These are phyloP conservation scores for Dromius quadrimaculatus DNA, from an alignment of 2,888 invertebrate genomes.

Conservation along the genomic window DNA sequence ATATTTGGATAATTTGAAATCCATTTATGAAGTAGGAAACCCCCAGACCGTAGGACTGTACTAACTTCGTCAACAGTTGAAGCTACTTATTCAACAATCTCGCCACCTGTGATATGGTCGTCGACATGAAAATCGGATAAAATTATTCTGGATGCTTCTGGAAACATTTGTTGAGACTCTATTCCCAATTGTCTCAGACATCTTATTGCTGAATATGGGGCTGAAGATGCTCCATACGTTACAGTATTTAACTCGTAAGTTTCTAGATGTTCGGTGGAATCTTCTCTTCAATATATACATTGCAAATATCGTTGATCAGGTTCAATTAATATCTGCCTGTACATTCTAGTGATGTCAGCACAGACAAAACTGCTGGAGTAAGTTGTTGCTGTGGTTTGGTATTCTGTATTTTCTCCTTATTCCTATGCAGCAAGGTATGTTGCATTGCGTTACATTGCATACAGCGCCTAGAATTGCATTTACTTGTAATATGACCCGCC, in stretches of 20 bases:
- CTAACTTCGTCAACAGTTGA: background rate
- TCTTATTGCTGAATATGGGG: too few relatives aligned
- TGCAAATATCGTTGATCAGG: too few relatives aligned
- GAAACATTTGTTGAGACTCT: too few relatives aligned
- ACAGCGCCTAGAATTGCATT: background rate
- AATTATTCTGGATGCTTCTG: background rate
- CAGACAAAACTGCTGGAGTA: background rate
- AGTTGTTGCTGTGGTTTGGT: background rate
- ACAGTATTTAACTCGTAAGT: too few relatives aligned
- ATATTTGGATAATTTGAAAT: background rate
- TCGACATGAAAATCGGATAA: background rate
- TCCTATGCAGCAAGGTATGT: too few relatives aligned
- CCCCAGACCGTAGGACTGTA: background rate
- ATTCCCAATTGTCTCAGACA: too few relatives aligned
- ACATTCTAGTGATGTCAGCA: conserved; percentile 7
- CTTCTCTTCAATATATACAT: too few relatives aligned
- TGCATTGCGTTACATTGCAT: background rate
- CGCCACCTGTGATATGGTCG: background rate
- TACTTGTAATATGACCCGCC: background rate
- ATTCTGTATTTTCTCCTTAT: background rate
- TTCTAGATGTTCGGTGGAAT: too few relatives aligned
- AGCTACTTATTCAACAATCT: background rate
- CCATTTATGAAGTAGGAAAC: background rate
- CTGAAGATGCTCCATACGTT: too few relatives aligned
- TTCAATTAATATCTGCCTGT: background rate